A percentile compares a stretch with the other conserved stretches of the same genome.
phyloP scores from a whole-genome alignment of 2,888 invertebrate species.

The Gryllus longicercus region DNA sequence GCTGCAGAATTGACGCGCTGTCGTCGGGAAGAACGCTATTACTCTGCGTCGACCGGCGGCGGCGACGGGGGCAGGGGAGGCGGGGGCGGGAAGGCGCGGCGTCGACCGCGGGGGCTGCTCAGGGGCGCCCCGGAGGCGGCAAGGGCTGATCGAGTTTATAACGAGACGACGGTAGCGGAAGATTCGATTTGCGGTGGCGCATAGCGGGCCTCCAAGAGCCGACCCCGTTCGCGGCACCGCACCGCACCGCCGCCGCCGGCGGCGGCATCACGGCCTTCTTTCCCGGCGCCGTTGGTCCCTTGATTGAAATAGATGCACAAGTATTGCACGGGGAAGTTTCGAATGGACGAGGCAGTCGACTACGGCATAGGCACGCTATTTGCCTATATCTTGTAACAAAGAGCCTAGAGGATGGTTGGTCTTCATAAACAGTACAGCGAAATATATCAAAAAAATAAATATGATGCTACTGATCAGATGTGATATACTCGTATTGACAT shows the following conservation, averaged over 20 bases:
- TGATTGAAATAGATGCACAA: no score
- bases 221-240: background rate
- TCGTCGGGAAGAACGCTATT: background rate
- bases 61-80: background rate
- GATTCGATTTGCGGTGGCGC: background rate
- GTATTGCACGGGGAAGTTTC: no score
- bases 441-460: no score
- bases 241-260: background rate
- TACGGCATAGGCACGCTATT: no score
- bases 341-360: no score
- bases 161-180: background rate
- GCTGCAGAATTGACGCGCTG: background rate
- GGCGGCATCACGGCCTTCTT: background rate
- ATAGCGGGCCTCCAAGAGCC: no score
- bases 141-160: background rate
- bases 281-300: background rate
- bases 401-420: no score
- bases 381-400: no score
- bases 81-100: background rate
- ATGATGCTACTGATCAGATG: no score
- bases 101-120: background rate
- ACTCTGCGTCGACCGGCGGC: background rate
- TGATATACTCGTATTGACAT: no score
- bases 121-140: background rate
- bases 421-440: no score